These are phyloP conservation scores for Gandaritis pyraliata DNA, from an alignment of 2,888 invertebrate genomes.

Conservation along the genomic window DNA sequence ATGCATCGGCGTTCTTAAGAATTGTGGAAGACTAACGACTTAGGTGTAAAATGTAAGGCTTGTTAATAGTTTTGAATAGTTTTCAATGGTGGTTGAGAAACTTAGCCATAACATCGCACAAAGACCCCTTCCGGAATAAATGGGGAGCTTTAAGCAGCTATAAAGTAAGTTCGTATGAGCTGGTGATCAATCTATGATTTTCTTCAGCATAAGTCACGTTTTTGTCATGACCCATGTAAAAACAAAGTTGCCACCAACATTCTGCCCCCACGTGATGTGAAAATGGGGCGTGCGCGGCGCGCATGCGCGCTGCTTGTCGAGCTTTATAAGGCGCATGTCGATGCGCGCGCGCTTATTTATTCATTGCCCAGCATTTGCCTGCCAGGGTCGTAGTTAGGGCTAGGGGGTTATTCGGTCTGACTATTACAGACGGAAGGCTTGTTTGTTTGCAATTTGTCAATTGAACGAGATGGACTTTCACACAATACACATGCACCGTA, in stretches of 20 bases:
- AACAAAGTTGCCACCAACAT: constrained; percentile 49
- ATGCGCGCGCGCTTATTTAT: constrained; percentile 66
- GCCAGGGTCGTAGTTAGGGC: constrained; percentile 13
- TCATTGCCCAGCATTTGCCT: constrained; percentile 53
- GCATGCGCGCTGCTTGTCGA: constrained; percentile 56
- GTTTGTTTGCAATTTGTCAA: no score
- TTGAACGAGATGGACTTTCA: no score
- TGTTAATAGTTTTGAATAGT: constrained; percentile 12
- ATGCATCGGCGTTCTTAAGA: constrained; percentile 21
- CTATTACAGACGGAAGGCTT: no score
- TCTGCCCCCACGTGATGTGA: constrained; percentile 57
- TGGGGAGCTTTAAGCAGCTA: background rate
- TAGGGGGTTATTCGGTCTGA: no score
- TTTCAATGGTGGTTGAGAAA: constrained; percentile 14
- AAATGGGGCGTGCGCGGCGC: constrained; percentile 50
- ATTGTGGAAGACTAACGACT: constrained; percentile 27
- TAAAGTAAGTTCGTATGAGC: background rate
- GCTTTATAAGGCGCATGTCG: constrained; percentile 64
- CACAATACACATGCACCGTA: no score
- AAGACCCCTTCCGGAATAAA: constrained; percentile 10
- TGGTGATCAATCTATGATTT: background rate
- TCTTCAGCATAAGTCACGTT: constrained; percentile 21
- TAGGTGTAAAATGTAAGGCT: constrained; percentile 15
- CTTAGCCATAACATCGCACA: constrained; percentile 12
- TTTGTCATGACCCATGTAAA: constrained; percentile 26